These are phyloP conservation scores for Malurus leucopterus DNA, from an alignment of 2,797 vertebrate species.

Conservation along the genomic window DNA sequence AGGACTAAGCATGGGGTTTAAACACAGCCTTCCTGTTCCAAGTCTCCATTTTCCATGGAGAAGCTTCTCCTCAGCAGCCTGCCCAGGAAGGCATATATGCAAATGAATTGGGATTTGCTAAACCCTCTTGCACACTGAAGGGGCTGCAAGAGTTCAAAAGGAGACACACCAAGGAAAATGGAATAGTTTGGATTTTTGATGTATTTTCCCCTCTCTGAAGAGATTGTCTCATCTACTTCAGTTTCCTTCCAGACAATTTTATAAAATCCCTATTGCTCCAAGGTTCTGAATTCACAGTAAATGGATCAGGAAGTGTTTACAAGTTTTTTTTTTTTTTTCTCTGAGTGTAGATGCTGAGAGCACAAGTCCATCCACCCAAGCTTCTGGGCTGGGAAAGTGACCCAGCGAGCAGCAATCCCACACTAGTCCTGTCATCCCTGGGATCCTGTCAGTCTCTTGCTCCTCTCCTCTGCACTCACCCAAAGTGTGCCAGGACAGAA, in stretches of 20 bases:
- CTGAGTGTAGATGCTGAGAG: background rate
- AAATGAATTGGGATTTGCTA: slow-evolving; percentile 17
- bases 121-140: background rate
- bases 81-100: background rate
- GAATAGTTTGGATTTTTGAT: background rate
- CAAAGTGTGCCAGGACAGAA: background rate
- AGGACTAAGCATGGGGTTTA: slow-evolving; percentile 5
- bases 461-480: background rate
- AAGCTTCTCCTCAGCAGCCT: background rate
- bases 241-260: background rate
- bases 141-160: slow-evolving; percentile 20
- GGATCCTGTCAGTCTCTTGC: background rate
- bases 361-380: background rate
- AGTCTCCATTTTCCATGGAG: slow-evolving; percentile 18
- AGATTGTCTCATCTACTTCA: background rate
- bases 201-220: background rate
- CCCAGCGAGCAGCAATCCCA: background rate
- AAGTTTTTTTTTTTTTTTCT: background rate
- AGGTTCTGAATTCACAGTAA: background rate
- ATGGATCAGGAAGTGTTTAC: background rate
- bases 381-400: background rate
- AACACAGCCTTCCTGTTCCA: slow-evolving; percentile 42
- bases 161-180: background rate
- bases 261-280: background rate
- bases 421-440: background rate